Percentiles rank a stretch among this genome's conserved stretches.
These are phyloP conservation scores for Rhorus exstirpatorius DNA, from an alignment of 2,888 invertebrate species.

Conservation along the genomic window DNA sequence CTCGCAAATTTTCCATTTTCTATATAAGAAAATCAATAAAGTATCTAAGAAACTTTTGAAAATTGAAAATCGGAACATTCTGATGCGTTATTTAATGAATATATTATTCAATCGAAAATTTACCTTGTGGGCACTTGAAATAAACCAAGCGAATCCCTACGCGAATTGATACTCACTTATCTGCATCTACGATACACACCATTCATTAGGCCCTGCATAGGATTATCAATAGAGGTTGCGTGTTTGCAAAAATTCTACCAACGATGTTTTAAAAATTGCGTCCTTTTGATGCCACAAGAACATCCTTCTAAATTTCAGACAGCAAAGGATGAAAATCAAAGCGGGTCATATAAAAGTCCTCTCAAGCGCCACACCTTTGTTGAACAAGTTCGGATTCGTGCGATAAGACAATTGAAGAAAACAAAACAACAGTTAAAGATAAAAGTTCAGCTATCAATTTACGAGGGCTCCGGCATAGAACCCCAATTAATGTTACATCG, in stretches of 20 bases:
- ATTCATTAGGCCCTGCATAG: background rate
- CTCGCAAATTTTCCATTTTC: no score
- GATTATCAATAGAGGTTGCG: no score
- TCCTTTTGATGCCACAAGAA: background rate
- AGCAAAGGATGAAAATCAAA: constrained; percentile 3
- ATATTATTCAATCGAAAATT: no score
- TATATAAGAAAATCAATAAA: no score
- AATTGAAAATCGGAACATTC: no score
- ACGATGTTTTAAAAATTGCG: background rate
- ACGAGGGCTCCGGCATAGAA: background rate
- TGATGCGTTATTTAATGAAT: no score
- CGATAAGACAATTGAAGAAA: background rate
- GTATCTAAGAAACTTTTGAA: no score
- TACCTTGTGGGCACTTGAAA: no score
- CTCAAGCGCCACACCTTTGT: background rate
- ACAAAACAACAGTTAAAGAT: constrained; percentile 10
- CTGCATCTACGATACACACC: background rate
- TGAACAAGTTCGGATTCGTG: background rate
- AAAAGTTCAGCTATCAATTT: constrained; percentile 6
- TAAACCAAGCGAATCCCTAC: background rate
- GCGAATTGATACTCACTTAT: constrained; percentile 4
- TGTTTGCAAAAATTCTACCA: background rate
- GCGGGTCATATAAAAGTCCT: background rate
- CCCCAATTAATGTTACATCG: no score
- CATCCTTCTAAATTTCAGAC: background rate